These are phyloP conservation scores for Nezara viridula DNA, from an alignment of 2,888 invertebrate species.

Conservation along the genomic window DNA sequence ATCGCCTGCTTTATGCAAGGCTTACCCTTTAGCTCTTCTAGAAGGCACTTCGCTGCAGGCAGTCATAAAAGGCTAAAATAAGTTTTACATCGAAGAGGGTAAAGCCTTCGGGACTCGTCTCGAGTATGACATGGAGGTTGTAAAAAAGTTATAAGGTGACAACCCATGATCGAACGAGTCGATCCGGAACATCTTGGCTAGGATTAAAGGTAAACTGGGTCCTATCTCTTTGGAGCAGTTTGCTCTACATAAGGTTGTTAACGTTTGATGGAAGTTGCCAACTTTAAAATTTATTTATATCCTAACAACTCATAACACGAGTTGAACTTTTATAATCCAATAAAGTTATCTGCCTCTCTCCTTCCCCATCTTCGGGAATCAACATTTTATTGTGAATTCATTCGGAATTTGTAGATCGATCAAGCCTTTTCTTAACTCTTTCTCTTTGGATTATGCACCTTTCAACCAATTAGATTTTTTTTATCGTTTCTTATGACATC, in stretches of 20 bases:
- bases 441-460: not conserved
- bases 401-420: not conserved
- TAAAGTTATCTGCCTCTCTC: not conserved
- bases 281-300: conserved; percentile 22
- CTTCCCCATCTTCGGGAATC: too few species aligned
- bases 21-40: not conserved
- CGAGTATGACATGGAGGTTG: not conserved
- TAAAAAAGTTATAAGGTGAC: conserved; percentile 49
- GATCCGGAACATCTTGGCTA: not conserved
- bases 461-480: too few species aligned
- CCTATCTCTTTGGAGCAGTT: conserved; percentile 41
- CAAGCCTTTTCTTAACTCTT: not conserved
- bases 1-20: conserved; percentile 8
- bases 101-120: not conserved
- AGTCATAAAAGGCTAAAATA: conserved; percentile 8
- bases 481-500: too few species aligned
- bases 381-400: not conserved
- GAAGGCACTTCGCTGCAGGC: not conserved
- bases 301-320: not conserved
- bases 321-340: conserved; percentile 34
- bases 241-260: conserved; percentile 6
- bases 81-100: not conserved
- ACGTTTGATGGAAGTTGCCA: conserved; percentile 12
- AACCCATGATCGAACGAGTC: conserved; percentile 30
- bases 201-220: conserved; percentile 42